Percentiles rank a stretch among this genome's conserved stretches.
Conservation (phyloP, 2,888 invertebrate species). For the Trachelus tabidus region DNA sequence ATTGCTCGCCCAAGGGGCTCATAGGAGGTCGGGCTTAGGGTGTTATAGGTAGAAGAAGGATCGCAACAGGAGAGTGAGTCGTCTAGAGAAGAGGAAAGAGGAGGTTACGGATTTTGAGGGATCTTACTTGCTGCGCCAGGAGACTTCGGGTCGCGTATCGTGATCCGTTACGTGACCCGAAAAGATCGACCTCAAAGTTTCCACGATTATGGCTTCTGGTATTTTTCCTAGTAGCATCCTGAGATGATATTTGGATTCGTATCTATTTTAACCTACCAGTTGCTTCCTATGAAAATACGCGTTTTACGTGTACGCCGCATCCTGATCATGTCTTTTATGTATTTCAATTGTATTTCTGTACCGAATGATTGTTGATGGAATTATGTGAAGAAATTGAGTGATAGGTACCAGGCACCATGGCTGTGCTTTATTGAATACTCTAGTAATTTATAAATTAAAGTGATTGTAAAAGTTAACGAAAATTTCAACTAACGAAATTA, state of each 20-base stretch:
- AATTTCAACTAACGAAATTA: constrained; percentile 62
- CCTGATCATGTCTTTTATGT: neutral
- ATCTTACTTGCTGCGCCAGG: neutral
- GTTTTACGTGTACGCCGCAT: neutral
- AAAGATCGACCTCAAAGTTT: neutral
- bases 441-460: constrained; percentile 43
- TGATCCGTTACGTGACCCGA: neutral
- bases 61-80: neutral
- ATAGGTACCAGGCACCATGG: neutral
- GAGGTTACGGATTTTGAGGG: neutral
- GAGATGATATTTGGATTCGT: neutral
- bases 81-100: neutral
- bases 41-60: neutral
- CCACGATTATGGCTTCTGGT: neutral
- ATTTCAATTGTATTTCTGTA: neutral
- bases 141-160: neutral
- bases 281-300: neutral
- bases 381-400: neutral
- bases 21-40: neutral
- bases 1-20: constrained; percentile 14
- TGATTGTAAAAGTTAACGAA: constrained; percentile 44
- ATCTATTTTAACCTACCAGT: neutral
- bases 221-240: neutral
- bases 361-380: neutral
- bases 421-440: too few species aligned